Conservation (phyloP, 2,797 vertebrate species). For the Syncerus caffer region DNA sequence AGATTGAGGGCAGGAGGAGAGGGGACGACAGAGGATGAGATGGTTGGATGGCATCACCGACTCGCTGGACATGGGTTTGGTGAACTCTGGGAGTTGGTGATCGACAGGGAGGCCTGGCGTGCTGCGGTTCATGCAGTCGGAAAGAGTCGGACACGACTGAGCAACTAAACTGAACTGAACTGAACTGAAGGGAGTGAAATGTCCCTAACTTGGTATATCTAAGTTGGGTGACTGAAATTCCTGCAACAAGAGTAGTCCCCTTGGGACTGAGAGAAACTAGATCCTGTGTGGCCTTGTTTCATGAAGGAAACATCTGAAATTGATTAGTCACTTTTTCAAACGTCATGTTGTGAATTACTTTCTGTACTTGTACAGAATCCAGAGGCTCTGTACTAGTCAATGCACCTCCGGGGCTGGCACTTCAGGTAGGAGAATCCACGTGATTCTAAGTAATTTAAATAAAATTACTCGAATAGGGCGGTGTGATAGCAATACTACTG, state of each 20-base stretch:
- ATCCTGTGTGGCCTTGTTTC: not conserved
- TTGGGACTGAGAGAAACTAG: not conserved
- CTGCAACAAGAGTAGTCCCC: not conserved
- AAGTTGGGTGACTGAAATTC: not conserved
- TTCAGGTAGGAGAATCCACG: not conserved
- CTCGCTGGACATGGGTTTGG: too few species aligned
- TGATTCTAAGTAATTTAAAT: not conserved
- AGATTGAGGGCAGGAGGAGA: too few species aligned
- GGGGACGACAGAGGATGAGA: too few species aligned
- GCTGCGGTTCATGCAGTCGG: too few species aligned
- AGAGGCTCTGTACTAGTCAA: not conserved
- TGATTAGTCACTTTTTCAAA: not conserved
- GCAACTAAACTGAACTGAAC: not conserved
- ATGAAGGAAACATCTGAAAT: not conserved
- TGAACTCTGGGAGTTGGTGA: too few species aligned
- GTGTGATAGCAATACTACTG: not conserved
- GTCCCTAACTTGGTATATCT: not conserved
- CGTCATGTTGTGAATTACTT: not conserved
- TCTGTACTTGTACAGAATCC: not conserved
- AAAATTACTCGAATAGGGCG: not conserved
- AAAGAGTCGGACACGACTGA: too few species aligned
- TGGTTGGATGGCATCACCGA: too few species aligned
- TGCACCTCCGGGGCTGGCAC: too few species aligned
- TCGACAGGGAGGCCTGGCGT: too few species aligned
- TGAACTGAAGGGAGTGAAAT: not conserved